phyloP scores from a whole-genome alignment of 2,113 vertebrate genomes.

The Potamarius usumacintae region DNA sequence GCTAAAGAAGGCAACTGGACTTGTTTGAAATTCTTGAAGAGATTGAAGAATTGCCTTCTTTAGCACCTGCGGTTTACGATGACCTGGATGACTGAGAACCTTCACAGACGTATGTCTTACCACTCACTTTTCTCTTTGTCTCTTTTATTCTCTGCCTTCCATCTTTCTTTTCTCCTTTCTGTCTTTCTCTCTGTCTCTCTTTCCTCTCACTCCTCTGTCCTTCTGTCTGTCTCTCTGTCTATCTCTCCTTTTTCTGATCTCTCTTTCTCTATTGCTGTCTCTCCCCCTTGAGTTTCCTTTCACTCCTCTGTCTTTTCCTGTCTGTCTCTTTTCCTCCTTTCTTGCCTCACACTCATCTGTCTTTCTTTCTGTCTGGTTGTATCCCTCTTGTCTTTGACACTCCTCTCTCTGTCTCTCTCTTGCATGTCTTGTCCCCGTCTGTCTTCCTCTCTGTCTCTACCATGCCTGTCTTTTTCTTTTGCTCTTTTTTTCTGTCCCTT shows the following conservation, averaged over 20 bases:
- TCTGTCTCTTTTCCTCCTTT: background rate
- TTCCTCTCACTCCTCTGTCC: background rate
- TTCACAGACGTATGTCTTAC: too few species aligned
- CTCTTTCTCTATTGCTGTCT: background rate
- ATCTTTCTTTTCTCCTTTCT: conserved; percentile 2
- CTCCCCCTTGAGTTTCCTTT: background rate
- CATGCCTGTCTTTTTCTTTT: background rate
- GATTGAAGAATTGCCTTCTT: too few species aligned
- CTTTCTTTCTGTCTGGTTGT: background rate
- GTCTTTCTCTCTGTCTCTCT: background rate
- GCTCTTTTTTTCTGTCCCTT: too few species aligned
- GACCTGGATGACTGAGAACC: too few species aligned
- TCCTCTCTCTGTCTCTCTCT: background rate
- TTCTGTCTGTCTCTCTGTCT: conserved; percentile 5
- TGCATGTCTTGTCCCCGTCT: background rate
- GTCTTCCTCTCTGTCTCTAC: too few species aligned
- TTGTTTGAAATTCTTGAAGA: too few species aligned
- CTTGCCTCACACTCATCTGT: background rate
- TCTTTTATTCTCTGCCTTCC: background rate
- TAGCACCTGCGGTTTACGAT: too few species aligned
- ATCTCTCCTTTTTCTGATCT: background rate
- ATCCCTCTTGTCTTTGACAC: background rate
- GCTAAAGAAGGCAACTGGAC: too few species aligned
- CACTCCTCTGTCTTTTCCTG: background rate
- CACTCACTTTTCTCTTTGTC: conserved; percentile 12